These are phyloP conservation scores for Ciona savignyi DNA, from an alignment of 23 tunicate genomes.

Conservation along the genomic window DNA sequence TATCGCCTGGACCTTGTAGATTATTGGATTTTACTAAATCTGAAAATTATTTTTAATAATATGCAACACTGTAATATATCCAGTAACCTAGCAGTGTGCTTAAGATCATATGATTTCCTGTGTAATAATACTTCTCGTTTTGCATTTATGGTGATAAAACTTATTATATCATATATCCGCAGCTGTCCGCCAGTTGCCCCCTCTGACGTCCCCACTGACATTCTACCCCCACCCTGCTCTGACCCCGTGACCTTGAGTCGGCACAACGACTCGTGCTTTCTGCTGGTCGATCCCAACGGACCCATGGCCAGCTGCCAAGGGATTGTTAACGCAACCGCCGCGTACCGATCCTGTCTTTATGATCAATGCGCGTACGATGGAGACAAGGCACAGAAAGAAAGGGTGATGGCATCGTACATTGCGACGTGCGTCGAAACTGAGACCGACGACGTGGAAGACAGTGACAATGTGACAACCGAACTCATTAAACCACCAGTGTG, in stretches of 20 bases:
- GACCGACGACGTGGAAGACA: constrained; percentile 6
- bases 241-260: constrained; percentile 5
- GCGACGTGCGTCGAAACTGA: constrained; percentile 24
- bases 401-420: constrained; percentile 39
- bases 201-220: neutral
- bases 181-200: constrained; percentile 10
- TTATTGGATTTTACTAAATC: too few relatives aligned
- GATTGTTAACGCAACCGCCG: constrained; percentile 26
- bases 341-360: constrained; percentile 42
- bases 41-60: too few relatives aligned
- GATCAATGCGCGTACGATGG: constrained; percentile 43
- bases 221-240: constrained; percentile 1
- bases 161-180: too few relatives aligned
- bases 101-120: too few relatives aligned
- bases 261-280: constrained; percentile 13
- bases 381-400: constrained; percentile 12
- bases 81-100: too few relatives aligned
- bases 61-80: too few relatives aligned
- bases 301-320: constrained; percentile 25
- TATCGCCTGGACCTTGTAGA: too few relatives aligned
- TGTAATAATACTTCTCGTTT: too few relatives aligned
- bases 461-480: neutral
- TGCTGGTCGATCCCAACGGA: constrained; percentile 31
- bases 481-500: constrained; percentile 9
- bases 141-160: too few relatives aligned